Evolutionary conservation across 2,888 invertebrate genomes (phyloP).

Genomic region (Globia sparganii): DNA sequence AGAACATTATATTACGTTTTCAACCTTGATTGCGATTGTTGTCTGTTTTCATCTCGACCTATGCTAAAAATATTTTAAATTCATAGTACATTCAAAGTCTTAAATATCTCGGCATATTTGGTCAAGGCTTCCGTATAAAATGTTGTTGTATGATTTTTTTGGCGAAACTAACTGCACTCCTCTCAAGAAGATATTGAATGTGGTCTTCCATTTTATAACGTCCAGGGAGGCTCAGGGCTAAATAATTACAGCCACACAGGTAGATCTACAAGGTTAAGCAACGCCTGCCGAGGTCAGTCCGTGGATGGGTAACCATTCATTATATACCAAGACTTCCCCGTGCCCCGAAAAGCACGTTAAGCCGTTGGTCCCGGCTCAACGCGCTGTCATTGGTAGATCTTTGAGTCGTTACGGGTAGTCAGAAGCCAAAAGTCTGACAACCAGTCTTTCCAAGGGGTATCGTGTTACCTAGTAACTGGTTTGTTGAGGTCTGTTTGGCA

Average conservation of each 20-base stretch:
- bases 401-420: not conserved
- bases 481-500: not conserved
- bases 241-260: not conserved
- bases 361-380: not conserved
- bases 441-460: not conserved
- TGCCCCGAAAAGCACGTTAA: not conserved
- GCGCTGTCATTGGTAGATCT: not conserved
- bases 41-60: conserved; percentile 26
- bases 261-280: not conserved
- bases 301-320: not conserved
- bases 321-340: not conserved
- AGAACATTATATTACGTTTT: not conserved
- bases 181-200: not conserved
- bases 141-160: not conserved
- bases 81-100: conserved; percentile 30
- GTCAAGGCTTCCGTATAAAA: conserved; percentile 21
- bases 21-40: conserved; percentile 23
- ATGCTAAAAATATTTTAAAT: conserved; percentile 19
- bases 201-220: not conserved
- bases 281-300: not conserved
- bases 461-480: not conserved
- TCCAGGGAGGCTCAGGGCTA: not conserved
- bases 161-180: not conserved
- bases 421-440: not conserved
- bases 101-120: conserved; percentile 2